A percentile compares a stretch with the other conserved stretches of the same genome.
Conservation (phyloP, 2,888 invertebrate genomes). For the Frankliniella fusca region DNA sequence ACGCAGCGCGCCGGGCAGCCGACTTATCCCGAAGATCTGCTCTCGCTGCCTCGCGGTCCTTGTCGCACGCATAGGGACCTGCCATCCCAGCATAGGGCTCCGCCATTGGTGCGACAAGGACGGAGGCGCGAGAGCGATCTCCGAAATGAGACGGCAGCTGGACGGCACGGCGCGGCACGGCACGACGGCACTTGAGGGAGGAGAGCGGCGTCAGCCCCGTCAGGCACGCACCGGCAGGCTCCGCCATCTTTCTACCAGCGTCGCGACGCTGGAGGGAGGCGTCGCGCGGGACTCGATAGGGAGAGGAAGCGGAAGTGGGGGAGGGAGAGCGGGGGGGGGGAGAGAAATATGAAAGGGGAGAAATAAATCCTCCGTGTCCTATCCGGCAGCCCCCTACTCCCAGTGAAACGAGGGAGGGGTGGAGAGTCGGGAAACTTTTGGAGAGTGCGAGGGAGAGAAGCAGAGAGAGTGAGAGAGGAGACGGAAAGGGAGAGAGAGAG, state of each 20-base stretch:
- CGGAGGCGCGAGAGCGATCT: no score
- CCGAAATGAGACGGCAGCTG: no score
- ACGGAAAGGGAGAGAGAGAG: no score
- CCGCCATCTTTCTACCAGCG: conserved; percentile 25
- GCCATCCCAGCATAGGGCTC: no score
- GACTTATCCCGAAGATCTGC: no score
- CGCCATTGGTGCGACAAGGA: no score
- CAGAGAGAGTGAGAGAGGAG: no score
- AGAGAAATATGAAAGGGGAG: not conserved
- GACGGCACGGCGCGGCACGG: no score
- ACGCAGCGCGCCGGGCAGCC: not conserved
- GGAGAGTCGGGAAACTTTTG: conserved; percentile 17
- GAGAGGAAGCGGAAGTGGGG: not conserved
- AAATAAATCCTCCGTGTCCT: no score
- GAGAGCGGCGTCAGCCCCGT: conserved; percentile 18
- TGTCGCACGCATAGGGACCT: no score
- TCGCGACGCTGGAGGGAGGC: not conserved
- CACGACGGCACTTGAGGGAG: not conserved
- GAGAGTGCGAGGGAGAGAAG: not conserved
- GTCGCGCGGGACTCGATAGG: not conserved
- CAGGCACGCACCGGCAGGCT: not conserved
- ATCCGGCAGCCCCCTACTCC: no score
- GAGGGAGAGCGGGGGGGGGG: not conserved
- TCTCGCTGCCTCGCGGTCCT: no score
- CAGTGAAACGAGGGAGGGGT: conserved; percentile 22